Conservation (phyloP, 53 echinoderm and acorn worm genomes). For the Antedon mediterranea region DNA sequence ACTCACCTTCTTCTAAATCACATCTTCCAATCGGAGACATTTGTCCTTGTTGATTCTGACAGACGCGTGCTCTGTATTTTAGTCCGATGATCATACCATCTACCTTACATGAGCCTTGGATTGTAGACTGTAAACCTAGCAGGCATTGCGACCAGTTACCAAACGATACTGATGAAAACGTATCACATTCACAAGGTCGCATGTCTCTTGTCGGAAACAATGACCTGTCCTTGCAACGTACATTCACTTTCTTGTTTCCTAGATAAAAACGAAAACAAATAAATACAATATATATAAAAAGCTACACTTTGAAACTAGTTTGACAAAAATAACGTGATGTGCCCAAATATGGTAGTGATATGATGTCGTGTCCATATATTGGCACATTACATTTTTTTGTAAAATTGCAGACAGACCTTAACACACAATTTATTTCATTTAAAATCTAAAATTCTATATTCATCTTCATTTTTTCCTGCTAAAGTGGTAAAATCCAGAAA, state of each 20-base stretch:
- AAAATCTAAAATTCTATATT: too few species aligned
- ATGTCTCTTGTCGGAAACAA: slow-evolving; percentile 35
- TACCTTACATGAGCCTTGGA: slow-evolving; percentile 21
- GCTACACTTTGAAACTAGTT: too few species aligned
- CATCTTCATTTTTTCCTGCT: too few species aligned
- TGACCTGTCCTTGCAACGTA: slow-evolving; percentile 5
- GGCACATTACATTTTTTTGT: too few species aligned
- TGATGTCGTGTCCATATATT: too few species aligned
- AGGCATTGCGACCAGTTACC: slow-evolving; percentile 73
- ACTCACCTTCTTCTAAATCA: slow-evolving; percentile 35
- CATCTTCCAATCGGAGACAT: slow-evolving; percentile 41
- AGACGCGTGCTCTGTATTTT: slow-evolving; percentile 40
- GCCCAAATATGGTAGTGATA: too few species aligned
- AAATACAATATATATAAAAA: too few species aligned
- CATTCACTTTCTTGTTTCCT: not conserved
- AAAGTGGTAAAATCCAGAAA: too few species aligned
- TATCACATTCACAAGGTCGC: slow-evolving; percentile 48
- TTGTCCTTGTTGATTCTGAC: slow-evolving; percentile 47
- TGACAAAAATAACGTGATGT: too few species aligned
- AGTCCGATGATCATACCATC: slow-evolving; percentile 15
- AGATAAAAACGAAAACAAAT: not conserved
- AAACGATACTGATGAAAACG: slow-evolving; percentile 36
- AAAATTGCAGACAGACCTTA: too few species aligned
- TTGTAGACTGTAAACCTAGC: slow-evolving; percentile 29
- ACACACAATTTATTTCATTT: too few species aligned